Evolutionary conservation across 2,797 vertebrate species (phyloP).

Genomic region (Simalia tracyae): DNA sequence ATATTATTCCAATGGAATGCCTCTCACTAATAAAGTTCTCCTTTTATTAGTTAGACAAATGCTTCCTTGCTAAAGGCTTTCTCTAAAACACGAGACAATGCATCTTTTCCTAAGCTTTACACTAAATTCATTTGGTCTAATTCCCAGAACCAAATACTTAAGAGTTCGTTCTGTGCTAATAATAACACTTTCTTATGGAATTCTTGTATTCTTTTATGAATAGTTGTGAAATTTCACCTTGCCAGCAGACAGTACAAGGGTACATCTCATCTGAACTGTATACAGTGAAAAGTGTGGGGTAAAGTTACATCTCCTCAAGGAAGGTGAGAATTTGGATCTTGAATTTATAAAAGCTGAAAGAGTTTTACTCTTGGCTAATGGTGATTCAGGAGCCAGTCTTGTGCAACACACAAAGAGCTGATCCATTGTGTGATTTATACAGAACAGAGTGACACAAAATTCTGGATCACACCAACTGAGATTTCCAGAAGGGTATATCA

Average conservation of each 20-base stretch:
- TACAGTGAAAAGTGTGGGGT: not conserved
- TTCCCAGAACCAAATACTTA: slow-evolving; percentile 40
- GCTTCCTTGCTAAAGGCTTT: slow-evolving; percentile 38
- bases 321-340: rapidly evolving
- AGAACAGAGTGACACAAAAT: not conserved
- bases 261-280: not conserved
- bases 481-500: not conserved
- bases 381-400: not conserved
- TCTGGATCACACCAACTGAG: not conserved
- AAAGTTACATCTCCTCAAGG: not conserved
- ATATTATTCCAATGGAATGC: slow-evolving; percentile 34
- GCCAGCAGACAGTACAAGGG: not conserved
- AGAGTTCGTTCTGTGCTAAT: slow-evolving; percentile 35
- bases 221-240: not conserved
- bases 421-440: too few relatives aligned
- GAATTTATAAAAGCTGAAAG: not conserved
- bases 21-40: slow-evolving; percentile 21
- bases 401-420: not conserved
- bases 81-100: not conserved
- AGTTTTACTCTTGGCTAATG: not conserved
- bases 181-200: slow-evolving; percentile 15
- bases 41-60: slow-evolving; percentile 17
- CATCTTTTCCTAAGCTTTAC: not conserved
- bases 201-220: not conserved
- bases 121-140: slow-evolving; percentile 43